phyloP scores from a whole-genome alignment of 2,888 invertebrate species.

The Heliconius ismenius region DNA sequence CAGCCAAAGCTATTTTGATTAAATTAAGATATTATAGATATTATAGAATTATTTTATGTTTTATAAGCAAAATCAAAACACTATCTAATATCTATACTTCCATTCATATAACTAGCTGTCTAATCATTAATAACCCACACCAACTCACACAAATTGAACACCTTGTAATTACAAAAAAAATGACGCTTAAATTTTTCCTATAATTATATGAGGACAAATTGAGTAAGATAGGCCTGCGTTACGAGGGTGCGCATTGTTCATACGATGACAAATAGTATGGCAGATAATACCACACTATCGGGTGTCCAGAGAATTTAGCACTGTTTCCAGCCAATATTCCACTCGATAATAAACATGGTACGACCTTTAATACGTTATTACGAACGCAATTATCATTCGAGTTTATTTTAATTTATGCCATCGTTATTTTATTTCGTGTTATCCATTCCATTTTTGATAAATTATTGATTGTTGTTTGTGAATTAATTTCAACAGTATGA shows the following conservation, averaged over 20 bases:
- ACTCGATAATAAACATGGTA: constrained; percentile 74
- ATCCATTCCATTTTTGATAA: constrained; percentile 6
- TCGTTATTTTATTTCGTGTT: constrained; percentile 33
- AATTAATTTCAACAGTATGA: not conserved
- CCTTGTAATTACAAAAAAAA: constrained; percentile 36
- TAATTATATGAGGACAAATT: constrained; percentile 71
- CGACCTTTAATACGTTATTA: constrained; percentile 47
- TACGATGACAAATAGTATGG: constrained; percentile 77
- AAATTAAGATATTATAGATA: too few species aligned
- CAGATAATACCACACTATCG: constrained; percentile 80
- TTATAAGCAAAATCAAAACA: not conserved
- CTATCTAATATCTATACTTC: not conserved
- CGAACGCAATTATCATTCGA: constrained; percentile 42
- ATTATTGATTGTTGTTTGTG: not conserved
- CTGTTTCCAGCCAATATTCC: constrained; percentile 79
- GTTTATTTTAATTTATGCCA: constrained; percentile 40
- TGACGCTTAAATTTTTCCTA: constrained; percentile 52
- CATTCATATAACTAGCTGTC: not conserved
- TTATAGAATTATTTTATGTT: not conserved
- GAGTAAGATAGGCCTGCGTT: constrained; percentile 68
- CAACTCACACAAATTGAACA: constrained; percentile 9
- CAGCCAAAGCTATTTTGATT: not conserved
- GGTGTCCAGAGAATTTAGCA: constrained; percentile 77
- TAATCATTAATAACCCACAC: not conserved
- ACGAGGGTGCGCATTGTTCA: constrained; percentile 72